A percentile compares a stretch with the other conserved stretches of the same genome.
phyloP scores from a whole-genome alignment of 2,113 vertebrate species.

The Prolemur simus region DNA sequence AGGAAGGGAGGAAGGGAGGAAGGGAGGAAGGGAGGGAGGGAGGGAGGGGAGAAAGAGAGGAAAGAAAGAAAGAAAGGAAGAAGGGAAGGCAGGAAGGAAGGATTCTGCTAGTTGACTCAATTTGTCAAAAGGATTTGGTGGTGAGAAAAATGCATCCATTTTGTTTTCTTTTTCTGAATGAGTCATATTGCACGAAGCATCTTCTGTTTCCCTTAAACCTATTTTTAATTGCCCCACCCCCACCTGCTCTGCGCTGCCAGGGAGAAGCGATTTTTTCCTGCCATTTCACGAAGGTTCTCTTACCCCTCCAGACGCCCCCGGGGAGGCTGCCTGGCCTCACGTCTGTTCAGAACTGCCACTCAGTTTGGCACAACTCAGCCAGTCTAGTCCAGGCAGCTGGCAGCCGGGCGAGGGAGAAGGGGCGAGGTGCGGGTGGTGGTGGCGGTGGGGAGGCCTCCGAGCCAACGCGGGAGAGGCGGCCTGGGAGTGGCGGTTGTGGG shows the following conservation, averaged over 20 bases:
- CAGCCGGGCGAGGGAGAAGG: not conserved
- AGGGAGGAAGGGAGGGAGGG: no score
- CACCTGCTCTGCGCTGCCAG: not conserved
- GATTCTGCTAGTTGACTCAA: not conserved
- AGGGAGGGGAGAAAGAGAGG: no score
- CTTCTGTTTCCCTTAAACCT: not conserved
- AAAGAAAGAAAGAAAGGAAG: not conserved
- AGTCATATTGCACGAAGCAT: not conserved
- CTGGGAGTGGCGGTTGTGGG: not conserved
- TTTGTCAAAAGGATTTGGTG: not conserved
- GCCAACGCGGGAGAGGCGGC: not conserved
- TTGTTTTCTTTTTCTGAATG: not conserved
- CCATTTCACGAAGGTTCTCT: conserved; percentile 3
- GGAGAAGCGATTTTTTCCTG: not conserved
- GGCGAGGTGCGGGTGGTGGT: no score
- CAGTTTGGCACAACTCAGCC: not conserved
- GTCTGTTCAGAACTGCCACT: not conserved
- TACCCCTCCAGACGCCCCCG: not conserved
- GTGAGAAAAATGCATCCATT: not conserved
- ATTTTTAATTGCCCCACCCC: not conserved
- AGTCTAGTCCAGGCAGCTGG: not conserved
- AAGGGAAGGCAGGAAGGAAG: not conserved
- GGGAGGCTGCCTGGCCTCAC: not conserved
- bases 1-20: no score
- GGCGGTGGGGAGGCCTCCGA: no score